Percentiles rank a stretch among this genome's conserved stretches.
phyloP scores from a whole-genome alignment of 2,888 invertebrate species.

The Watsonalla cultraria region DNA sequence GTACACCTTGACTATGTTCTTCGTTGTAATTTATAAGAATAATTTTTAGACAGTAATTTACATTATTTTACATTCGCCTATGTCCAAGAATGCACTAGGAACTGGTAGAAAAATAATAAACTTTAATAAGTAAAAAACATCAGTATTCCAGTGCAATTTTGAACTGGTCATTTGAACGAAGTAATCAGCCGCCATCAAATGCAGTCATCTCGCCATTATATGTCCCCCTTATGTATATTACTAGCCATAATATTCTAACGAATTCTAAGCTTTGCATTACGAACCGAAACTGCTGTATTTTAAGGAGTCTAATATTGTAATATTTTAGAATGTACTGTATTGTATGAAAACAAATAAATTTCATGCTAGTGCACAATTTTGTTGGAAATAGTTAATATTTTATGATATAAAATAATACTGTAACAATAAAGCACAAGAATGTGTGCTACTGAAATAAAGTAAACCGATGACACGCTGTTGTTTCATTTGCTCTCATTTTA shows the following conservation, averaged over 20 bases:
- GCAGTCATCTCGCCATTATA: too few species aligned
- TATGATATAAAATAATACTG: constrained; percentile 56
- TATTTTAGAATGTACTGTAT: constrained; percentile 4
- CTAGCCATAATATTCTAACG: constrained; percentile 29
- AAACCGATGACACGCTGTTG: neutral
- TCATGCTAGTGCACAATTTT: constrained; percentile 63
- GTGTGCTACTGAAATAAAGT: constrained; percentile 46
- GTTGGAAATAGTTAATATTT: constrained; percentile 55
- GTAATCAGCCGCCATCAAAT: too few species aligned
- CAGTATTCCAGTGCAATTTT: too few species aligned
- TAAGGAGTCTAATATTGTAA: neutral
- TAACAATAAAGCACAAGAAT: constrained; percentile 62
- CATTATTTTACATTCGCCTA: too few species aligned
- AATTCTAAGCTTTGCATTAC: neutral
- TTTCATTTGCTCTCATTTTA: neutral
- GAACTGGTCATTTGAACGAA: too few species aligned
- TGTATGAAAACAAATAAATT: constrained; percentile 25
- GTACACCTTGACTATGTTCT: too few species aligned
- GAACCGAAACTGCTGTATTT: too few species aligned
- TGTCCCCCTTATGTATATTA: constrained; percentile 34
- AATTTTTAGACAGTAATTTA: too few species aligned
- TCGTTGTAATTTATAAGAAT: too few species aligned
- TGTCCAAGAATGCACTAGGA: too few species aligned
- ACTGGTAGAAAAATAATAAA: too few species aligned
- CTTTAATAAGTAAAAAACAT: too few species aligned